Base-by-base conservation (phyloP, 1,140 invertebrate genomes). In the Centruroides sculpturatus region DNA sequence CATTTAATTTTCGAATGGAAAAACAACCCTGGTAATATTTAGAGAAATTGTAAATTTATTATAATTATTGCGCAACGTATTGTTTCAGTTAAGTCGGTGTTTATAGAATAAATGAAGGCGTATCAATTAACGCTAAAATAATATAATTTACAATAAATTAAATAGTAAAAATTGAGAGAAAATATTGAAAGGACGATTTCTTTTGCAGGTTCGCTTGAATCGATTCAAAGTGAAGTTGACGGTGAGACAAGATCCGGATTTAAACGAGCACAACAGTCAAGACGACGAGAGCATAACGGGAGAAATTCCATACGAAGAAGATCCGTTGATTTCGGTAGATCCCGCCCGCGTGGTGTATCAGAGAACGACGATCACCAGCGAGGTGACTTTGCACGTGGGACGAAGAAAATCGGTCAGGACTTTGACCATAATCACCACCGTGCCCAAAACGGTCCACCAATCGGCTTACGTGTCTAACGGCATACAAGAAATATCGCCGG, bases 371-470 rank as follows among this genome's bases (percentile, higher is more conserved):
- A 63, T 69, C 11, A 67, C 66, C 0, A 64, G 60, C 10, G 60
- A 67, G 41, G 61, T 71, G 10, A 68, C 66, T 13, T 62, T 66
- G 47, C 65, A 67, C 57, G 62, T 69, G 1, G 63, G 69, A 9
- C 47, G 61, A 46, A 57, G 62, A 11, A 61, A 66, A 47, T 61
- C 67, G 12, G 62, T 71, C 8, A 47, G 68, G 8, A 69, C 67
- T 8, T 36, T 69, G 3, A 69, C 69, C 13, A 66, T 61, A 59
- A 76, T 46, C 71, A 92, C 7, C 85, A 90, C 68, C 74, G 90
- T 55, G 86, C 92, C 70, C 72, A 91, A 11, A 86, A 92, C 68
- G 86, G 87, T 66, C 83, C 87, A 8, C 86, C 90, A 66, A 83
- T 87, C 35, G 85, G 86, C 51, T 59, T 64, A 55, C 60, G 53